Conservation (phyloP, 2,888 invertebrate species). For the Cheilosia pagana region DNA sequence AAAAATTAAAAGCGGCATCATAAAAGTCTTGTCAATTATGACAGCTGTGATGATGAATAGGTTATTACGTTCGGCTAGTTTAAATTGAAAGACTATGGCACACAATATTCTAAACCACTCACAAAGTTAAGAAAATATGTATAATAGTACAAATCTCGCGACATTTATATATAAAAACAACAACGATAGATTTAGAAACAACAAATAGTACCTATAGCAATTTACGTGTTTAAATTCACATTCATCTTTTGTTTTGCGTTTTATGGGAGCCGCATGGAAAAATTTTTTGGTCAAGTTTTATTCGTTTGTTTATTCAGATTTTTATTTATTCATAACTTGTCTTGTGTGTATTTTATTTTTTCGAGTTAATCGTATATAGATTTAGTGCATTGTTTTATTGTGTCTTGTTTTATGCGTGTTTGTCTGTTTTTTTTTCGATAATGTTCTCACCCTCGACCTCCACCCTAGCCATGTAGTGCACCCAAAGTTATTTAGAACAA, state of each 20-base stretch:
- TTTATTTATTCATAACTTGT: constrained; percentile 16
- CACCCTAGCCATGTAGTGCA: background rate
- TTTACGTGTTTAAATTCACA: constrained; percentile 26
- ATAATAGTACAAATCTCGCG: background rate
- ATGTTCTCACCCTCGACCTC: background rate
- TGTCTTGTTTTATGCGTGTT: constrained; percentile 28
- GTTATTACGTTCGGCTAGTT: too few relatives aligned
- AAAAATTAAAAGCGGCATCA: too few relatives aligned
- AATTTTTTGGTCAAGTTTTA: constrained; percentile 34
- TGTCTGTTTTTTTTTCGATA: constrained; percentile 12
- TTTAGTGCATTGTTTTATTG: constrained; percentile 17
- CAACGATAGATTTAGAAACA: background rate
- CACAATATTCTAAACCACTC: constrained; percentile 11
- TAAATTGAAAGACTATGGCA: constrained; percentile 8
- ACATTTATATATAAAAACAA: background rate
- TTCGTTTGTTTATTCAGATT: background rate
- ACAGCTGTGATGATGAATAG: too few relatives aligned
- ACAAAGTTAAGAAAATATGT: too few relatives aligned
- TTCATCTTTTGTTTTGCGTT: constrained; percentile 71
- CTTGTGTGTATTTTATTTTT: constrained; percentile 2
- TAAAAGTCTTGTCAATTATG: too few relatives aligned
- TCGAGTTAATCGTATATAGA: background rate
- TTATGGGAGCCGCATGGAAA: constrained; percentile 71
- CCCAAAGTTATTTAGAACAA: constrained; percentile 6
- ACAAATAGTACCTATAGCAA: background rate